Percentiles rank a stretch among this genome's conserved stretches.
Conservation (phyloP, 2,797 vertebrate species). For the Enteromius fasciolatus region DNA sequence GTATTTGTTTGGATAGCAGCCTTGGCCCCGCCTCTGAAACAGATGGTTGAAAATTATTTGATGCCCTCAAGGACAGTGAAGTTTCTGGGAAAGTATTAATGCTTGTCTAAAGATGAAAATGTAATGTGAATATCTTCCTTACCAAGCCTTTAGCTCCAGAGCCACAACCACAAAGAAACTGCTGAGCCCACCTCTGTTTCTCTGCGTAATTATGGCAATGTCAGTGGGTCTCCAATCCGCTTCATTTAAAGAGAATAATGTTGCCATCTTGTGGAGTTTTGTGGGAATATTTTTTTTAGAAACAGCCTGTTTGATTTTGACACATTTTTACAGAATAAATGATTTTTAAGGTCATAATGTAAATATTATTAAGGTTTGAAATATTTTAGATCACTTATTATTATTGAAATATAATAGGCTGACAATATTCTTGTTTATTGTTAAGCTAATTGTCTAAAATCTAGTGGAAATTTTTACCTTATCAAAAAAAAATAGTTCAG, state of each 20-base stretch:
- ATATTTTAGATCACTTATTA: background rate
- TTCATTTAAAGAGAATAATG: conserved; percentile 29
- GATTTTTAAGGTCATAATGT: background rate
- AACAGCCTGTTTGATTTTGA: background rate
- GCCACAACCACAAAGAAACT: conserved; percentile 29
- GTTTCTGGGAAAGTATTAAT: conserved; percentile 28
- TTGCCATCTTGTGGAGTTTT: conserved; percentile 56
- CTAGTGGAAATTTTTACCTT: background rate
- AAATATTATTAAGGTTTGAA: background rate
- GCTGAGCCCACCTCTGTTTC: conserved; percentile 40
- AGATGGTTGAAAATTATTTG: conserved; percentile 25
- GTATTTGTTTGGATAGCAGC: background rate
- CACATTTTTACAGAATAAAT: background rate
- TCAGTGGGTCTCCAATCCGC: background rate
- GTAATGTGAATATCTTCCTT: conserved; percentile 19
- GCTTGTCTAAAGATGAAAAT: conserved; percentile 41
- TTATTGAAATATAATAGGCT: too few species aligned
- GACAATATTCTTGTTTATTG: background rate
- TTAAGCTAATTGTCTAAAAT: background rate
- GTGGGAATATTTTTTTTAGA: background rate
- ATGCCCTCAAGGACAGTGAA: conserved; percentile 22
- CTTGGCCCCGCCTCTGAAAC: conserved; percentile 24
- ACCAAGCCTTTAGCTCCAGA: conserved; percentile 17
- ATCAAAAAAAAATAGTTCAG: background rate
- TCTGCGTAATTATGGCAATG: conserved; percentile 16